Percentiles rank a stretch among this genome's conserved stretches.
These are phyloP conservation scores for Nylanderia fulva DNA, from an alignment of 1,140 invertebrate species.

Conservation along the genomic window DNA sequence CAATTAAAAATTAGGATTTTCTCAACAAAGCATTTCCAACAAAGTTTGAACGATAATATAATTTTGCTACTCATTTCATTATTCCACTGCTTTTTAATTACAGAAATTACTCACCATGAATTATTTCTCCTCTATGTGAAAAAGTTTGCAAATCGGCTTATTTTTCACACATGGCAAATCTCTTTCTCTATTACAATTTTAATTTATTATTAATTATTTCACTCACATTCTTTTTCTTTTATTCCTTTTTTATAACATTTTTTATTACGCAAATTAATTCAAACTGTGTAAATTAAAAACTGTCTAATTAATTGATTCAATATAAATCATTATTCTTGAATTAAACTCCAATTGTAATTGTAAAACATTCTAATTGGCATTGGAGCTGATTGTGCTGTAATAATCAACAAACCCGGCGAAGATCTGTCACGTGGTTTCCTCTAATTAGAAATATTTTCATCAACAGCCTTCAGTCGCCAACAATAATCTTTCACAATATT, in stretches of 20 bases:
- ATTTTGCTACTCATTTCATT: neutral
- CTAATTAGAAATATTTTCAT: slow-evolving; percentile 10
- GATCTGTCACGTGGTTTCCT: neutral
- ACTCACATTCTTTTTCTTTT: neutral
- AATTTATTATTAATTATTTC: neutral
- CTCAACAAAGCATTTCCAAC: neutral
- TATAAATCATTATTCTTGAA: neutral
- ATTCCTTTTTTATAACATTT: neutral
- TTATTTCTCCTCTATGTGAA: neutral
- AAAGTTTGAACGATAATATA: neutral
- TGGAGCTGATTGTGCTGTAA: neutral
- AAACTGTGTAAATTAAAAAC: neutral
- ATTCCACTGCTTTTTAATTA: neutral
- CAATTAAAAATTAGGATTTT: neutral
- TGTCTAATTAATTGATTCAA: neutral
- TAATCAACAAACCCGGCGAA: neutral
- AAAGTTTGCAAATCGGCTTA: neutral
- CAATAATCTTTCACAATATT: neutral
- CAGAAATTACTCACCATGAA: slow-evolving; percentile 38
- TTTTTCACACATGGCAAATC: neutral
- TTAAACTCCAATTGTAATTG: neutral
- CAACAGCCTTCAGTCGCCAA: too few species aligned
- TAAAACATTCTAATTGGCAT: slow-evolving; percentile 15
- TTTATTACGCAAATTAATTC: too few species aligned
- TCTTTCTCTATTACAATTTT: neutral